Evolutionary conservation across 2,797 vertebrate genomes (phyloP).

Genomic region (Platyrinchus mystaceus): DNA sequence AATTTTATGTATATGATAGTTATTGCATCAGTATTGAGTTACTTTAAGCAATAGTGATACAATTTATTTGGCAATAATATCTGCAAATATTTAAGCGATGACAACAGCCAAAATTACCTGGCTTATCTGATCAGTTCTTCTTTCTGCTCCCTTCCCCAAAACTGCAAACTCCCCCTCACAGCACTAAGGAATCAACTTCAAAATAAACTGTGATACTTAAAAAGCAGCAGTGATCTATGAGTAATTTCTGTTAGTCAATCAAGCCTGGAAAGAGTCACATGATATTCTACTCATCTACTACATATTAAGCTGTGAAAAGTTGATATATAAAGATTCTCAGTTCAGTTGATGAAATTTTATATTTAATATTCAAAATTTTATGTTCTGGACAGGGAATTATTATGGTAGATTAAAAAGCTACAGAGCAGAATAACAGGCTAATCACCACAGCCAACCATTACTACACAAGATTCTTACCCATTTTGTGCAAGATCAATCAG

Average conservation of each 20-base stretch:
- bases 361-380: background rate
- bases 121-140: background rate
- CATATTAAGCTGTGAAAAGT: background rate
- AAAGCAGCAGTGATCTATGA: background rate
- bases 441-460: background rate
- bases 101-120: background rate
- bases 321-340: background rate
- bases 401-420: background rate
- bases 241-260: background rate
- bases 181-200: background rate
- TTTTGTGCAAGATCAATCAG: conserved; percentile 99
- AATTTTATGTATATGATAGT: background rate
- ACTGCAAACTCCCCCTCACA: background rate
- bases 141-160: background rate
- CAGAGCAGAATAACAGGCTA: background rate
- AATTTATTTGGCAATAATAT: background rate
- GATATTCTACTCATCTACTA: background rate
- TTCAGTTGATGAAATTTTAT: background rate
- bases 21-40: background rate
- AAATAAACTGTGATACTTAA: background rate
- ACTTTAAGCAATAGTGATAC: background rate
- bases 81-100: background rate
- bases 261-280: background rate
- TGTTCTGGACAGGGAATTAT: background rate
- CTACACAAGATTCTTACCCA: conserved; percentile 81